Evolutionary conservation across 1,140 invertebrate genomes (phyloP).

Genomic region (Caenorhabditis brenneri): DNA sequence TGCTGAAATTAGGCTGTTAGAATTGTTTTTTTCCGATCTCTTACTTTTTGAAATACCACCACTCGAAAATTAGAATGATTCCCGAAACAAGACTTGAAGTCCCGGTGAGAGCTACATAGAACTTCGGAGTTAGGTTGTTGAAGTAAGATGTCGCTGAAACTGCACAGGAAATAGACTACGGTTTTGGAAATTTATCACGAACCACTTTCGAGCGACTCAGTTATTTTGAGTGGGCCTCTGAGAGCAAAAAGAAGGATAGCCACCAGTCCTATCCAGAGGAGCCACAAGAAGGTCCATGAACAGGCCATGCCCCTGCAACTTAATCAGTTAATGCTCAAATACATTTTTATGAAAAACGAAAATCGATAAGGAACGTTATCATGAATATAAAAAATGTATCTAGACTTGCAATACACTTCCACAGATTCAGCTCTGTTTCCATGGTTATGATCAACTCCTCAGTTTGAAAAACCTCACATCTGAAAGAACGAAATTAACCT

Average conservation of each 20-base stretch:
- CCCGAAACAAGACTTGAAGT: constrained; percentile 96
- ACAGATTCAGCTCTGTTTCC: too few species aligned
- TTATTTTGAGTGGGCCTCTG: constrained; percentile 75
- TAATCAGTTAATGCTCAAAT: neutral
- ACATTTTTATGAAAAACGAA: neutral
- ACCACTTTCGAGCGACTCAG: constrained; percentile 31
- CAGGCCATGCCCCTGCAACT: constrained; percentile 70
- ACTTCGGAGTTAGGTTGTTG: constrained; percentile 95
- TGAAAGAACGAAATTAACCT: too few species aligned
- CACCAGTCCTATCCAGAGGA: constrained; percentile 75
- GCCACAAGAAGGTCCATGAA: constrained; percentile 76
- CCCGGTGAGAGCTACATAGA: constrained; percentile 95
- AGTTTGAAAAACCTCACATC: too few species aligned
- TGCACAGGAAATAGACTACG: neutral
- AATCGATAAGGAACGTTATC: neutral
- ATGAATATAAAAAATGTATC: too few species aligned
- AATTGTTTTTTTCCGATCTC: constrained; percentile 78
- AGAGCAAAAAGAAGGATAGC: constrained; percentile 75
- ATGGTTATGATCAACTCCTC: too few species aligned
- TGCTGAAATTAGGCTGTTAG: constrained; percentile 59
- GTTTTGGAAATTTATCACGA: neutral
- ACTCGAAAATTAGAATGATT: constrained; percentile 96
- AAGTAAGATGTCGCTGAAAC: constrained; percentile 85
- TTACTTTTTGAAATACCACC: constrained; percentile 99
- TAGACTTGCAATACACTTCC: too few species aligned